Base-by-base conservation (phyloP, 2,888 invertebrate species). In the Aporophyla lueneburgensis region DNA sequence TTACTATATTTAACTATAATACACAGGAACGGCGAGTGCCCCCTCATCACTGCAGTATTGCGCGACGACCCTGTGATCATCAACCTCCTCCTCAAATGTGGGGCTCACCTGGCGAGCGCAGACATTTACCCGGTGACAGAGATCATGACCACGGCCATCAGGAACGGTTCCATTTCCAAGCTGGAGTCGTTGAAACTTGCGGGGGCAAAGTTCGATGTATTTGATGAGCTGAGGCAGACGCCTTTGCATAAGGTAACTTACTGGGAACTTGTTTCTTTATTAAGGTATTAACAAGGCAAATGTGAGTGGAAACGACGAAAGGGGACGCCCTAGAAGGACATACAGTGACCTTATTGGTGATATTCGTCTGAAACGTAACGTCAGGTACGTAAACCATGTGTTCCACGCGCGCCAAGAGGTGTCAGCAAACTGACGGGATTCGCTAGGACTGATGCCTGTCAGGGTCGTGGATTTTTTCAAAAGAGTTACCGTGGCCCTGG, bases 31-130 rank as follows among this genome's bases (percentile, higher is more conserved):
- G 98, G 97, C 82, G 98, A 97, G 87, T 98, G 98, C 33, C 98
- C 98, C 1, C 97, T 98, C 0, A 96, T 97, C 73, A 98, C 98
- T 80, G 98, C 98, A 0, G 97, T 98, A 1, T 95, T 97, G 61
- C 95, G 95, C 61, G 98, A 98, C 87, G 97, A 97, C 74, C 96
- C 97, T 24, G 96, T 97, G 62, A 97, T 98, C 16, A 98, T 99
- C 71, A 93, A 97, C 40, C 85, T 98, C 2, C 95, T 99, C 0
- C 93, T 97, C 19, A 97, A 97, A 86, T 98, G 98, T 86, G 99
- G 99, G 0, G 98, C 98, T 2, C 98, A 98, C 88, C 92, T 98
- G 40, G 97, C 97, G 1, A 97, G 96, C 14, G 97, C 97, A 0
- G 96, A 96, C 80, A 94, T 97, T 0, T 95, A 97, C 49, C 93